Conservation (phyloP, 35 echinoderm and acorn worm species). For the Apostichopus californicus region DNA sequence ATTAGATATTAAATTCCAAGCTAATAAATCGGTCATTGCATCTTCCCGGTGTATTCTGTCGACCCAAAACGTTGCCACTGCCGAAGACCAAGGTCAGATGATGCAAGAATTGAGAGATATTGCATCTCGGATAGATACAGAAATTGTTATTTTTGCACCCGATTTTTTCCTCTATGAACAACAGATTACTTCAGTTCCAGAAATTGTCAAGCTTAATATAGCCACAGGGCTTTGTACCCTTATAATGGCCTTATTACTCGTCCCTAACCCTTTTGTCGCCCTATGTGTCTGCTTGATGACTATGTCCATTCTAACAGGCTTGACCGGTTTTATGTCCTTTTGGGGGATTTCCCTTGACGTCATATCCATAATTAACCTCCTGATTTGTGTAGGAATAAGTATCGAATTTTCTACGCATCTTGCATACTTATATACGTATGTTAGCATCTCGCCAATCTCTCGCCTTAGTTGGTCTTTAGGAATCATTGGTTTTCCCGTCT, state of each 20-base stretch:
- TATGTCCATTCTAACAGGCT: background rate
- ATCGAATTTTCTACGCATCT: background rate
- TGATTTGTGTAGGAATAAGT: background rate
- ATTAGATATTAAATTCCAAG: constrained; percentile 1
- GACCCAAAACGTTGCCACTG: background rate
- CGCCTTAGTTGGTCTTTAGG: constrained; percentile 16
- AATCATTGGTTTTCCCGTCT: background rate
- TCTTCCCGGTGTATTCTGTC: background rate
- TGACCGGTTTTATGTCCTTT: constrained; percentile 2
- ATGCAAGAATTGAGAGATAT: background rate
- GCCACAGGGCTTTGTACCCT: background rate
- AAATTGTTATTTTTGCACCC: background rate
- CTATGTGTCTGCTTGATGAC: background rate
- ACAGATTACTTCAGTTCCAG: background rate
- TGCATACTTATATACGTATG: background rate
- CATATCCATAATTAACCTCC: background rate
- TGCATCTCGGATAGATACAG: background rate
- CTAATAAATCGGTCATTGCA: background rate
- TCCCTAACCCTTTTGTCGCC: background rate
- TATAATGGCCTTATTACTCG: background rate
- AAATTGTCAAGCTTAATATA: background rate
- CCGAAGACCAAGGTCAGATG: background rate
- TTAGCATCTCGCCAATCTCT: constrained; percentile 6
- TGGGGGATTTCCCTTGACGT: constrained; percentile 34
- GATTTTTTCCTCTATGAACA: constrained; percentile 15